Evolutionary conservation across 2,113 vertebrate species (phyloP).

Genomic region (Cyprinus carpio): DNA sequence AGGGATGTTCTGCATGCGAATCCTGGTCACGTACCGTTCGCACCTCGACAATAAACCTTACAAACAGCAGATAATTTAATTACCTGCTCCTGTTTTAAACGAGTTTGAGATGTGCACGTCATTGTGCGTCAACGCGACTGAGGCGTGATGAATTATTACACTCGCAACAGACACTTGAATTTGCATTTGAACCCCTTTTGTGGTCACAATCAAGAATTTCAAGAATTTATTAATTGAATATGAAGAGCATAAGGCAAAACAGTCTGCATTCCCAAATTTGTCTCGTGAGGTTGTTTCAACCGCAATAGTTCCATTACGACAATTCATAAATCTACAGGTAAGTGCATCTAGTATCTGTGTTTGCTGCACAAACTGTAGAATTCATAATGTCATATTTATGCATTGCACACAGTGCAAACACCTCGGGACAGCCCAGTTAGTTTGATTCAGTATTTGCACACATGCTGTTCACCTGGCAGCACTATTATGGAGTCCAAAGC

Average conservation of each 20-base stretch:
- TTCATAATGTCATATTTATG: not conserved
- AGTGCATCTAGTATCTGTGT: not conserved
- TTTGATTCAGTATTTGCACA: slow-evolving; percentile 21
- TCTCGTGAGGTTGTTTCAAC: not conserved
- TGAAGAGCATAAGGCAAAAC: not conserved
- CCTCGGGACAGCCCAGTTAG: not conserved
- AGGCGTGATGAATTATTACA: not conserved
- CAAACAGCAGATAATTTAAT: not conserved
- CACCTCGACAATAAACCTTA: not conserved
- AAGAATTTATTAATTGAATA: not conserved
- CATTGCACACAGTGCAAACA: not conserved
- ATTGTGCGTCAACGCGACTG: slow-evolving; percentile 1
- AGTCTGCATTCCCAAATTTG: not conserved
- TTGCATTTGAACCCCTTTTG: not conserved
- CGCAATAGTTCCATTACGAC: not conserved
- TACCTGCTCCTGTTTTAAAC: not conserved
- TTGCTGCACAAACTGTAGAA: not conserved
- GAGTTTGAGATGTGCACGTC: slow-evolving; percentile 1
- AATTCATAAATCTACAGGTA: slow-evolving; percentile 1
- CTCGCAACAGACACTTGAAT: not conserved
- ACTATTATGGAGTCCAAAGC: slow-evolving; percentile 7
- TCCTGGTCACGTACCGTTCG: not conserved
- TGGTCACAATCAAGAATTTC: not conserved
- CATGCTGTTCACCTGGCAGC: slow-evolving; percentile 28
- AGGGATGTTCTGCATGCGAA: not conserved